phyloP scores from a whole-genome alignment of 2,888 invertebrate genomes.

The Oligia fasciuncula region DNA sequence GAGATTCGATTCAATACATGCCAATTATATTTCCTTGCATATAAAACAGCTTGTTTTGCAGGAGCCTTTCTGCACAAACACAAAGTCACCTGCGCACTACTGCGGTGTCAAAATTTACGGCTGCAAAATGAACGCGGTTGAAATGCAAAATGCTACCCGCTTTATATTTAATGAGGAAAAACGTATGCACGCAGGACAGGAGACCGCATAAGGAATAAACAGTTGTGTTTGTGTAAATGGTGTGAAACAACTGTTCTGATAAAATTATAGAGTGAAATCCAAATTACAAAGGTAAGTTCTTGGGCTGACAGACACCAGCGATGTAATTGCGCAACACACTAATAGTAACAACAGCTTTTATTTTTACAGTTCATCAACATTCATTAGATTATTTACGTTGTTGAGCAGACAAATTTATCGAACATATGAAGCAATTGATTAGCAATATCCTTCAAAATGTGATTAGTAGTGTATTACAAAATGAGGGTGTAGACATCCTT shows the following conservation, averaged over 20 bases:
- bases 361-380: too few species aligned
- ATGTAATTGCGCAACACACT: too few species aligned
- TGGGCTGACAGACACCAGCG: neutral
- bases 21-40: neutral
- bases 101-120: constrained; percentile 55
- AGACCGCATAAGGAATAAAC: constrained; percentile 49
- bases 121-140: constrained; percentile 43
- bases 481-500: too few species aligned
- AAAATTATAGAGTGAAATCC: neutral
- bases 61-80: neutral
- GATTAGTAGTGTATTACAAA: too few species aligned
- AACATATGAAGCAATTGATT: too few species aligned
- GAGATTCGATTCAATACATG: neutral
- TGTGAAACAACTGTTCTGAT: neutral
- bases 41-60: neutral
- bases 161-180: constrained; percentile 55
- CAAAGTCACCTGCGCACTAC: constrained; percentile 42
- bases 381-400: too few species aligned
- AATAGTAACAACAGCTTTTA: too few species aligned
- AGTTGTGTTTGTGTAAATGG: constrained; percentile 26
- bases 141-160: constrained; percentile 48
- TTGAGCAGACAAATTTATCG: too few species aligned
- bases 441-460: too few species aligned
- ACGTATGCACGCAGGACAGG: constrained; percentile 37
- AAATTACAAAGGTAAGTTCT: neutral